Conservation (phyloP, 1,140 invertebrate genomes). For the Drosophila bifasciata region DNA sequence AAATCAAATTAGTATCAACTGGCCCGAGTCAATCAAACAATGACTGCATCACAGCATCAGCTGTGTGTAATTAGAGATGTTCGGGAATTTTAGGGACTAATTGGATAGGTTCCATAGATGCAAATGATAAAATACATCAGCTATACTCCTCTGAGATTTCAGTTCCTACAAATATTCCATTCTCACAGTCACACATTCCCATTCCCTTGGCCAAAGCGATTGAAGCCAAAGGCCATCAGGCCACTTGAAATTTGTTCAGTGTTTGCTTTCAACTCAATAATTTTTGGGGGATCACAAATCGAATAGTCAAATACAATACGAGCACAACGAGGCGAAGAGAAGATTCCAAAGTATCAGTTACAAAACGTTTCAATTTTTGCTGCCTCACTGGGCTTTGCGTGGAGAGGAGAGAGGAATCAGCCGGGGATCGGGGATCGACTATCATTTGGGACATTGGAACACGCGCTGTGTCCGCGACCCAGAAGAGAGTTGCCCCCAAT, state of each 20-base stretch:
- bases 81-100: neutral
- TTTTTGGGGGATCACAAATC: too few relatives aligned
- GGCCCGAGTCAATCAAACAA: neutral
- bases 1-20: constrained; percentile 45
- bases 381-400: constrained; percentile 55
- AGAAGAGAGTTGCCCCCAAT: constrained; percentile 32
- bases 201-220: constrained; percentile 11
- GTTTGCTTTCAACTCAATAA: constrained; percentile 37
- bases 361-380: constrained; percentile 78
- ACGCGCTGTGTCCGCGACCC: constrained; percentile 58
- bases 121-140: constrained; percentile 4
- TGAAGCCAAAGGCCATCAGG: constrained; percentile 23
- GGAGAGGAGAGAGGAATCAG: constrained; percentile 51
- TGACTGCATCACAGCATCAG: constrained; percentile 10
- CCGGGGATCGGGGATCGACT: constrained; percentile 65
- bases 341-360: constrained; percentile 64
- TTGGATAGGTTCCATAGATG: neutral
- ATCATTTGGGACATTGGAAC: constrained; percentile 72
- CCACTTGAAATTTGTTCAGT: constrained; percentile 42
- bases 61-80: constrained; percentile 9
- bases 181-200: constrained; percentile 27
- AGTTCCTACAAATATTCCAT: neutral
- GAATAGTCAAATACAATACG: neutral
- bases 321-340: constrained; percentile 33
- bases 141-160: constrained; percentile 2